Evolutionary conservation across 2,888 invertebrate species (phyloP).

Genomic region (Julus scanicus): DNA sequence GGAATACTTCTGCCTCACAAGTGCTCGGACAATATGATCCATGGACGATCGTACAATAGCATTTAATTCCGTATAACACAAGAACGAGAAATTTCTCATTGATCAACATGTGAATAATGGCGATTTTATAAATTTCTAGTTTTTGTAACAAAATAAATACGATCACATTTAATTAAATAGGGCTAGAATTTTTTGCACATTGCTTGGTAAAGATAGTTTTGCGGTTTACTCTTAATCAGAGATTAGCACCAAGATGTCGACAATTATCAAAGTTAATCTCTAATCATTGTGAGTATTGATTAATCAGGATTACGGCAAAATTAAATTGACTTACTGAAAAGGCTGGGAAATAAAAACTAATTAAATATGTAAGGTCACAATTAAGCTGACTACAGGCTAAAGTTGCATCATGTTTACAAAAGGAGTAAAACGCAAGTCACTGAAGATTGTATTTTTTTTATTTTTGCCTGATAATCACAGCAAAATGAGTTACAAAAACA

Average conservation of each 20-base stretch:
- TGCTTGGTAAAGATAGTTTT: background rate
- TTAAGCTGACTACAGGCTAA: background rate
- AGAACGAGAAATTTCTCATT: background rate
- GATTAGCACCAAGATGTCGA: background rate
- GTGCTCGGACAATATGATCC: conserved; percentile 65
- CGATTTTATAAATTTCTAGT: background rate
- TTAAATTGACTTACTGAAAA: background rate
- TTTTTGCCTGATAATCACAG: conserved; percentile 23
- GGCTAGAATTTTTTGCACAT: background rate
- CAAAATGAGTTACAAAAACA: conserved; percentile 30
- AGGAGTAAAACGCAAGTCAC: background rate
- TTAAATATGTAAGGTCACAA: background rate
- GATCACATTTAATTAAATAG: background rate
- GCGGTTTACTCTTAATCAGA: background rate
- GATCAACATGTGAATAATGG: background rate
- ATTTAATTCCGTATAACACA: conserved; percentile 59
- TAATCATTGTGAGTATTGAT: background rate
- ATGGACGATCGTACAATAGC: conserved; percentile 63
- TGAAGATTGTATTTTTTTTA: background rate
- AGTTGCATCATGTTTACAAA: background rate
- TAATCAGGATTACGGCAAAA: background rate
- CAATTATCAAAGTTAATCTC: background rate
- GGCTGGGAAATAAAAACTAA: background rate
- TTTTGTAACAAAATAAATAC: conserved; percentile 5
- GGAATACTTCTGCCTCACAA: conserved; percentile 65